These are phyloP conservation scores for Hydroisotoma schaefferi DNA, from an alignment of 2,888 invertebrate species.

Conservation along the genomic window DNA sequence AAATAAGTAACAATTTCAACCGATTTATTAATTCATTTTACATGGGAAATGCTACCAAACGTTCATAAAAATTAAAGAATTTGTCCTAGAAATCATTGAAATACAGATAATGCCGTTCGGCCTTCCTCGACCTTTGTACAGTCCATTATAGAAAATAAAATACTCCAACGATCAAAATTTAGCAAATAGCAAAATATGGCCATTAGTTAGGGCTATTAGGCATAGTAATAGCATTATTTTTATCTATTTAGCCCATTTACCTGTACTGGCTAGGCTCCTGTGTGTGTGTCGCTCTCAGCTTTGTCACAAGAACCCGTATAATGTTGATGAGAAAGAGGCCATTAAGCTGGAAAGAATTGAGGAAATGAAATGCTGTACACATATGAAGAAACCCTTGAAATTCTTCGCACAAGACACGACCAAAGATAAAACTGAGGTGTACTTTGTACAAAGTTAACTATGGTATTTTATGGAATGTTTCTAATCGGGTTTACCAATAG, in stretches of 20 bases:
- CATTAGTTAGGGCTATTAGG: too few species aligned
- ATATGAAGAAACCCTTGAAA: neutral
- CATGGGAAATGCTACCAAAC: neutral
- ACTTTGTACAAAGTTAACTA: neutral
- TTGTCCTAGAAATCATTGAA: too few species aligned
- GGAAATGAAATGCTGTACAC: neutral
- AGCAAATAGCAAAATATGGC: too few species aligned
- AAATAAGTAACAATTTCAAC: too few species aligned
- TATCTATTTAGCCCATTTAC: slow-evolving; percentile 48
- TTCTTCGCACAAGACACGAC: neutral
- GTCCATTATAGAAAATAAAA: too few species aligned
- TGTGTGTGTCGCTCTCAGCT: slow-evolving; percentile 59
- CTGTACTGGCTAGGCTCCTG: slow-evolving; percentile 56
- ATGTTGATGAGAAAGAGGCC: slow-evolving; percentile 84
- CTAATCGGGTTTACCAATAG: slow-evolving; percentile 52
- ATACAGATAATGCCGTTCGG: too few species aligned
- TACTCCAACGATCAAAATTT: too few species aligned
- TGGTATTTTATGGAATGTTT: slow-evolving; percentile 14
- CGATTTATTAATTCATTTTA: too few species aligned
- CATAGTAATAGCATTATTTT: too few species aligned
- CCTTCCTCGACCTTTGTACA: too few species aligned
- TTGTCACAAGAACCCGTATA: slow-evolving; percentile 77
- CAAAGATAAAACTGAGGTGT: neutral
- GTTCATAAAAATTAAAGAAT: neutral
- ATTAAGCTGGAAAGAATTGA: slow-evolving; percentile 59